A percentile compares a stretch with the other conserved stretches of the same genome.
Conservation (phyloP, 2,888 invertebrate species). For the Pandemis corylana region DNA sequence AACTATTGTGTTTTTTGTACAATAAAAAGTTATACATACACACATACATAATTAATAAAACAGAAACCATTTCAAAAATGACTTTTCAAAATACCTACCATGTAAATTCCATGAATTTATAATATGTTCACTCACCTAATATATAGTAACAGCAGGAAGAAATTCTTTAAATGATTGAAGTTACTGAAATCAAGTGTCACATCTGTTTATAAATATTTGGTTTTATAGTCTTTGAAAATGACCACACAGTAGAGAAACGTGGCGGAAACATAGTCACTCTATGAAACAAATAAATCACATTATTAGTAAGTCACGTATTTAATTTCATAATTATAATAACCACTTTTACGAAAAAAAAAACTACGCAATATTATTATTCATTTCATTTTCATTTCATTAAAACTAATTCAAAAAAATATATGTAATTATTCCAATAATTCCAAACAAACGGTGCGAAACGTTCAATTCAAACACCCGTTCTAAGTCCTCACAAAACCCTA, state of each 20-base stretch:
- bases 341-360: too few relatives aligned
- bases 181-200: background rate
- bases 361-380: too few relatives aligned
- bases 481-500: slow-evolving; percentile 18
- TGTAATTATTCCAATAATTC: background rate
- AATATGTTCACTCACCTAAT: background rate
- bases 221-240: slow-evolving; percentile 47
- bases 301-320: slow-evolving; percentile 20
- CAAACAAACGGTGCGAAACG: background rate
- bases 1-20: too few relatives aligned
- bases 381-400: too few relatives aligned
- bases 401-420: too few relatives aligned
- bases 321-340: too few relatives aligned
- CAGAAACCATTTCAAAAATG: too few relatives aligned
- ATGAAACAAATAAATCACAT: slow-evolving; percentile 48
- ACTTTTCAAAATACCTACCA: too few relatives aligned
- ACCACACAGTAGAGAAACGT: slow-evolving; percentile 70
- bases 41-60: too few relatives aligned
- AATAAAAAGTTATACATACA: too few relatives aligned
- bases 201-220: background rate
- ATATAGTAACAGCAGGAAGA: background rate
- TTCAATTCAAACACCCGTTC: slow-evolving; percentile 10
- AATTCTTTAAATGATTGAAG: background rate
- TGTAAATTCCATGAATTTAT: too few relatives aligned
- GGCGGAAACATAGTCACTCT: slow-evolving; percentile 61